A percentile compares a stretch with the other conserved stretches of the same genome.
Evolutionary conservation across 1,140 invertebrate genomes (phyloP).

Genomic region (Caenorhabditis remanei): DNA sequence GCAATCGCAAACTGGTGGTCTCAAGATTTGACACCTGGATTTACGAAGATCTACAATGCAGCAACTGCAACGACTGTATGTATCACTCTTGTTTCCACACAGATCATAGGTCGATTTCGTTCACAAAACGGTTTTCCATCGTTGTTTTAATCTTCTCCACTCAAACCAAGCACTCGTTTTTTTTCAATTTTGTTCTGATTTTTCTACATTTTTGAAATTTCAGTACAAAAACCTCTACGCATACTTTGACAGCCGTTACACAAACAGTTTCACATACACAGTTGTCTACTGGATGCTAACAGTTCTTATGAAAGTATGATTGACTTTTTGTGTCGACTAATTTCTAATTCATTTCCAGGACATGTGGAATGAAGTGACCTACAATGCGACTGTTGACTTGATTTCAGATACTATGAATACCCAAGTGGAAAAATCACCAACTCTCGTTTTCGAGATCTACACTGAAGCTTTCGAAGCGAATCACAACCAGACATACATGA

Average conservation of each 20-base stretch:
- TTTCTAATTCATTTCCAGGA: not conserved
- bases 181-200: not conserved
- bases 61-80: not conserved
- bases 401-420: not conserved
- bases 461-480: conserved; percentile 23
- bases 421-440: not conserved
- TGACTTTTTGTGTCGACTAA: not conserved
- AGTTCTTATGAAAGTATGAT: conserved; percentile 14
- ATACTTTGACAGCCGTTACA: conserved; percentile 48
- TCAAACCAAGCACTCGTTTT: too few relatives aligned
- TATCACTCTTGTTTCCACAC: not conserved
- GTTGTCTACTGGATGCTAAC: conserved; percentile 16
- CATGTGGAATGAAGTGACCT: not conserved
- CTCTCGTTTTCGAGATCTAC: conserved; percentile 8
- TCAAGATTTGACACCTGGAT: conserved; percentile 22
- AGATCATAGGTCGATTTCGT: too few relatives aligned
- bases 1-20: not conserved
- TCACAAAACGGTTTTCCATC: too few relatives aligned
- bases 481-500: conserved; percentile 37
- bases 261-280: not conserved
- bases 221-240: conserved; percentile 47
- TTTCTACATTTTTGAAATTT: not conserved
- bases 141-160: too few relatives aligned
- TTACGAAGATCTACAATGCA: conserved; percentile 19
- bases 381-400: conserved; percentile 3